Percentiles rank a stretch among this genome's conserved stretches.
Evolutionary conservation across 2,888 invertebrate genomes (phyloP).

Genomic region (Zelleria hepariella): DNA sequence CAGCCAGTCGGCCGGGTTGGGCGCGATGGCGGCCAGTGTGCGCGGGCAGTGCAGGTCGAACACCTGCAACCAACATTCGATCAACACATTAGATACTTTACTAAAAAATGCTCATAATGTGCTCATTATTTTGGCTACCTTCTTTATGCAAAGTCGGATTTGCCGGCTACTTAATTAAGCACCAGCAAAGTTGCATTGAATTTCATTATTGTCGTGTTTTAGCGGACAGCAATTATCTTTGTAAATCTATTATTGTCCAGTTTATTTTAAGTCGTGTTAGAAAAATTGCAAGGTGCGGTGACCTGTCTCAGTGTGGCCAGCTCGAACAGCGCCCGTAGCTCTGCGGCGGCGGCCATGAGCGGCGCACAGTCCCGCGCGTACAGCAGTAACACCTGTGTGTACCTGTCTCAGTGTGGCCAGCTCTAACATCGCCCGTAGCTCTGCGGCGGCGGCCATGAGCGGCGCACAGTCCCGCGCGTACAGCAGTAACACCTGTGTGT

Average conservation of each 20-base stretch:
- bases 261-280: neutral
- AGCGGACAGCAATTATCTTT: neutral
- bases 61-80: slow-evolving; percentile 26
- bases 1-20: slow-evolving; percentile 29
- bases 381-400: slow-evolving; percentile 39
- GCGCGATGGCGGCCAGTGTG: slow-evolving; percentile 17
- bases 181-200: no score
- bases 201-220: neutral
- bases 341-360: slow-evolving; percentile 30
- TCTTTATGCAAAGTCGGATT: no score
- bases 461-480: slow-evolving; percentile 27
- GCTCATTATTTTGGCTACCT: neutral
- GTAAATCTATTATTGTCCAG: neutral
- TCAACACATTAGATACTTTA: neutral
- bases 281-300: neutral
- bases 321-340: slow-evolving; percentile 24
- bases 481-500: slow-evolving; percentile 39
- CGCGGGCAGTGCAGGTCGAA: slow-evolving; percentile 32
- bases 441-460: neutral
- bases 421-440: neutral
- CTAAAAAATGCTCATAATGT: neutral
- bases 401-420: neutral
- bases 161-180: no score
- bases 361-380: slow-evolving; percentile 57
- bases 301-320: slow-evolving; percentile 27